These are phyloP conservation scores for Microctenopoma lineatum DNA, from an alignment of 2,797 vertebrate species.

Conservation along the genomic window DNA sequence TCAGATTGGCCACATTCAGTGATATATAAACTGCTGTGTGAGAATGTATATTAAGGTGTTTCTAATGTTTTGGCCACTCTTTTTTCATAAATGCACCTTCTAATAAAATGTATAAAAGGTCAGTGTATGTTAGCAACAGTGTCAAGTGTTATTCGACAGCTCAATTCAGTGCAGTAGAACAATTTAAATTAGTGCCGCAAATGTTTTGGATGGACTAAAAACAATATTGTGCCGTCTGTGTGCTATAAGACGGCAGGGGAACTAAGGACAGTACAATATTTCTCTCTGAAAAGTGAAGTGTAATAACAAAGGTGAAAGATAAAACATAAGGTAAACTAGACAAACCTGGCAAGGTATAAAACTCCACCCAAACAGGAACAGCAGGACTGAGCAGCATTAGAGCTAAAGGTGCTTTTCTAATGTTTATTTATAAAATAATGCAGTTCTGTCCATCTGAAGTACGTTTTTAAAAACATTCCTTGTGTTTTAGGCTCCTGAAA, in stretches of 20 bases:
- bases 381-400: slow-evolving; percentile 8
- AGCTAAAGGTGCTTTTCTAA: not conserved
- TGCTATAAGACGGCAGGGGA: not conserved
- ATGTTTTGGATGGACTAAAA: not conserved
- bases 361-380: slow-evolving; percentile 45
- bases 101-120: no score
- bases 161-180: not conserved
- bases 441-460: not conserved
- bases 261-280: slow-evolving; percentile 6
- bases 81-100: no score
- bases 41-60: no score
- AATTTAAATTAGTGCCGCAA: not conserved
- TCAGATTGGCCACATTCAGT: not conserved
- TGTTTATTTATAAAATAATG: not conserved
- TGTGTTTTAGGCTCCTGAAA: not conserved
- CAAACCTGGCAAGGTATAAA: slow-evolving; percentile 30
- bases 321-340: slow-evolving; percentile 12
- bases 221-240: not conserved
- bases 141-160: not conserved
- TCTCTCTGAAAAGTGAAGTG: not conserved
- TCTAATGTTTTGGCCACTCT: no score
- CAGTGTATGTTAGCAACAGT: not conserved
- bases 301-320: not conserved
- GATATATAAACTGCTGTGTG: not conserved
- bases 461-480: not conserved